A percentile compares a stretch with the other conserved stretches of the same genome.
These are phyloP conservation scores for Carpatolechia fugitivella DNA, from an alignment of 2,888 invertebrate genomes.

Conservation along the genomic window DNA sequence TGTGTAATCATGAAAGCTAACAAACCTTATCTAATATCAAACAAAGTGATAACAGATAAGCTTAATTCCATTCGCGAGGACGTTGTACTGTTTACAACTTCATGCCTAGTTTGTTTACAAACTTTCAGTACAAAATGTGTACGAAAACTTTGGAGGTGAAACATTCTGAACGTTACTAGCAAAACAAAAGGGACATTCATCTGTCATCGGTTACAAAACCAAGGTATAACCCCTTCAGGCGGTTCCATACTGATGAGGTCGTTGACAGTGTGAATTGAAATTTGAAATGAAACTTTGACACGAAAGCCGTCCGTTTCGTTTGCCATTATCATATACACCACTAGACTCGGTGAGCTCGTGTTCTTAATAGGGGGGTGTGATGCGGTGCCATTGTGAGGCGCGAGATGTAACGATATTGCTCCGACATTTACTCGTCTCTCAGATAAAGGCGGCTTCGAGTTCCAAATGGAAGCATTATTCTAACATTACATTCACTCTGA, in stretches of 20 bases:
- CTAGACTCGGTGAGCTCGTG: conserved; percentile 34
- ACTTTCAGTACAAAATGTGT: not conserved
- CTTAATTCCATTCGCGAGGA: conserved; percentile 44
- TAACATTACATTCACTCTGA: conserved; percentile 32
- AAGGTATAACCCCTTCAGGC: conserved; percentile 6
- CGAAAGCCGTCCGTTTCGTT: conserved; percentile 26
- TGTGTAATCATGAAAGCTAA: conserved; percentile 33
- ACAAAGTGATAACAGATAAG: conserved; percentile 61
- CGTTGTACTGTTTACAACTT: conserved; percentile 19
- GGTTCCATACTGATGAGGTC: conserved; percentile 21
- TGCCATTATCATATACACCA: conserved; percentile 29
- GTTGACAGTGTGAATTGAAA: conserved; percentile 24
- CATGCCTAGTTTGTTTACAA: not conserved
- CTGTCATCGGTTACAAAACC: conserved; percentile 16
- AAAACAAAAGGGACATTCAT: conserved; percentile 23
- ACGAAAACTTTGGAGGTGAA: not conserved
- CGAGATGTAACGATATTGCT: conserved; percentile 58
- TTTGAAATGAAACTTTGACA: conserved; percentile 24
- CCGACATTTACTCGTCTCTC: conserved; percentile 51
- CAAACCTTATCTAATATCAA: conserved; percentile 55
- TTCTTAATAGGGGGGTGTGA: conserved; percentile 49
- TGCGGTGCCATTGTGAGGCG: conserved; percentile 48
- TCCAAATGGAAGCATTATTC: conserved; percentile 47
- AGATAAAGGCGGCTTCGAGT: conserved; percentile 49
- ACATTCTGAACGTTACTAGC: conserved; percentile 11